Evolutionary conservation across 2,113 vertebrate species (phyloP).

Genomic region (Galemys pyrenaicus): DNA sequence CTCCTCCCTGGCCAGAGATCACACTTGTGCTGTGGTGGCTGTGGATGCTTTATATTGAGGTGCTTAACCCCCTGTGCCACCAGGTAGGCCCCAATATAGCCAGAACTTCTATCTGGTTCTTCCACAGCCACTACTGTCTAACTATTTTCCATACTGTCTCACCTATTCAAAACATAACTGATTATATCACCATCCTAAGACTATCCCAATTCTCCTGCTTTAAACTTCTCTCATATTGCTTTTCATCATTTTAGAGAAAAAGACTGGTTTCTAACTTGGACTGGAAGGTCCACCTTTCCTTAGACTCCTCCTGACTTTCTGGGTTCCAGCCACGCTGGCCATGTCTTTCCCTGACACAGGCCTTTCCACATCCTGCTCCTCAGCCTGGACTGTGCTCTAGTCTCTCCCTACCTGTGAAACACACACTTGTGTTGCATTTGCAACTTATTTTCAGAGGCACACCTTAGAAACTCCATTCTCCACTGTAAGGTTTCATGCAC

Average conservation of each 20-base stretch:
- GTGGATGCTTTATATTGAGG: no score
- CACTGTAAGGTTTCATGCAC: not conserved
- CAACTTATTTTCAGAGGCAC: not conserved
- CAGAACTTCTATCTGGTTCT: not conserved
- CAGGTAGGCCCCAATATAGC: no score
- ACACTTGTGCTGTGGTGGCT: no score
- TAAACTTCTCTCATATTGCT: not conserved
- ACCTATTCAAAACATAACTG: not conserved
- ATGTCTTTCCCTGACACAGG: rapidly evolving
- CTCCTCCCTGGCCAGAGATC: no score
- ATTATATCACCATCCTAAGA: rapidly evolving
- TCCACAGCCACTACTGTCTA: not conserved
- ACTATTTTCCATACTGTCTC: no score
- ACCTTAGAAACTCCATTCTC: not conserved
- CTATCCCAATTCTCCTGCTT: not conserved
- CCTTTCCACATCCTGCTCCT: not conserved
- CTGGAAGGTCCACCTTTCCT: not conserved
- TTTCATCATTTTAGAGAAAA: not conserved
- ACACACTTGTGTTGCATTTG: not conserved
- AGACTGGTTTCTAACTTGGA: not conserved
- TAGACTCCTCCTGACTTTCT: not conserved
- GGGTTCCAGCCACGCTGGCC: rapidly evolving
- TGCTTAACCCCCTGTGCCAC: no score
- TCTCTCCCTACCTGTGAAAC: not conserved
- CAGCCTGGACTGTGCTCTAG: not conserved